Base-by-base conservation (phyloP, 2,888 invertebrate species). In the Calliphora vomitoria region DNA sequence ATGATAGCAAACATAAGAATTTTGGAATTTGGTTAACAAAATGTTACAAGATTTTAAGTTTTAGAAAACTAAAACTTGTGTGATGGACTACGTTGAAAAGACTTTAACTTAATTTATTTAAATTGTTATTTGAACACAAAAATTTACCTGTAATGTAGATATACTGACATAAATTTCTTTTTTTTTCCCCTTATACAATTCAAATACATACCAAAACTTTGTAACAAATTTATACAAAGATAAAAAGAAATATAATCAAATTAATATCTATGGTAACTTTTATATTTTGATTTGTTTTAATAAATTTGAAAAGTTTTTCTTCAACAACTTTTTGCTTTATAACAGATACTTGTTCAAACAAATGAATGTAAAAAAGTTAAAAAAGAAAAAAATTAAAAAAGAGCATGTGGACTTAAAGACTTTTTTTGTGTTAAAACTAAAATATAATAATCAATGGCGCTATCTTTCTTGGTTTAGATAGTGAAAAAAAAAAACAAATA, bases 231-330 rank as follows among this genome's bases (percentile, higher is more conserved):
- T n/a, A 6, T 71, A 64, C 8, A 35, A 71, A 64, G 44, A 53
- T 35, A 53, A 79, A 74, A 50, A 44, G 31, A 47, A 68, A 84
- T n/a, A 79, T 41, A 76, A 76, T 35, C 55, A 76, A 76, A 71
- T 71, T 81, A 75, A 76, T 71, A 82, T 71, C 81, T 64, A 25
- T 64, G 62, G 41, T 47, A 76, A 71, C 64, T 71, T 81, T 81
- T 53, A 47, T 82, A 60, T 50, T 47, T 60, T 58, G 66, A 18
- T 76, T 82, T 68, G 31, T 25, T 50, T 68, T 50, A 80, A 79
- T 62, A 80, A 75, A 44, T 53, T 53, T 60, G 38, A 75, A 85
- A 85, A 75, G 53, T 75, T 76, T 60, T 18, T 60, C 44, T 38
- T 66, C 20, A 74, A 35, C 41, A 85, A 71, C 62, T 85, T 81